phyloP scores from a whole-genome alignment of 2,888 invertebrate species.

The Stenodema calcarata region DNA sequence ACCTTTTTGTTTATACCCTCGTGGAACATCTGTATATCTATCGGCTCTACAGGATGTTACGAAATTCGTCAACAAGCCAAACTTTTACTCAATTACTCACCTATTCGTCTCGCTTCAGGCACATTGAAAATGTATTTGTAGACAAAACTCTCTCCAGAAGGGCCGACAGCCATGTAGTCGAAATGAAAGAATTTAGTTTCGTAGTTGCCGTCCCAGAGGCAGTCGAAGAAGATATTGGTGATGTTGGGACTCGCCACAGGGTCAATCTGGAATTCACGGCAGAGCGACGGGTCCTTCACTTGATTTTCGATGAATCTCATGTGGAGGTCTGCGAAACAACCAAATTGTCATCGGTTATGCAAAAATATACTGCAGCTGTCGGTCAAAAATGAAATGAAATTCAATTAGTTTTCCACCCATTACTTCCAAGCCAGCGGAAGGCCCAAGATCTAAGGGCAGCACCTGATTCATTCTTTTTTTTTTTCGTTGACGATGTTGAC shows the following conservation, averaged over 20 bases:
- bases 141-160: conserved; percentile 50
- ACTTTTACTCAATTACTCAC: conserved; percentile 40
- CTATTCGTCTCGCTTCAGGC: conserved; percentile 53
- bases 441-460: no score
- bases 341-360: no score
- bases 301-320: conserved; percentile 54
- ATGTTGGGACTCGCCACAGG: conserved; percentile 45
- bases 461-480: no score
- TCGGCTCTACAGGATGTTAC: no score
- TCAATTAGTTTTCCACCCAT: no score
- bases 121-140: conserved; percentile 56
- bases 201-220: conserved; percentile 53
- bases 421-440: no score
- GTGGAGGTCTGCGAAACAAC: conserved; percentile 45
- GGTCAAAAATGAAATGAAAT: no score
- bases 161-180: conserved; percentile 54
- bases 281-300: conserved; percentile 51
- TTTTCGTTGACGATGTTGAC: no score
- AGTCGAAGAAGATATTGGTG: conserved; percentile 55
- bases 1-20: no score
- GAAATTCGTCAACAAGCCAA: no score
- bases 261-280: conserved; percentile 55
- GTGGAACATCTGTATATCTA: no score
- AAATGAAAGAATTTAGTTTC: conserved; percentile 53
- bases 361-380: no score